phyloP scores from a whole-genome alignment of 30 jellyfish, hydroid and myxozoan species.

The Mastigias papua region DNA sequence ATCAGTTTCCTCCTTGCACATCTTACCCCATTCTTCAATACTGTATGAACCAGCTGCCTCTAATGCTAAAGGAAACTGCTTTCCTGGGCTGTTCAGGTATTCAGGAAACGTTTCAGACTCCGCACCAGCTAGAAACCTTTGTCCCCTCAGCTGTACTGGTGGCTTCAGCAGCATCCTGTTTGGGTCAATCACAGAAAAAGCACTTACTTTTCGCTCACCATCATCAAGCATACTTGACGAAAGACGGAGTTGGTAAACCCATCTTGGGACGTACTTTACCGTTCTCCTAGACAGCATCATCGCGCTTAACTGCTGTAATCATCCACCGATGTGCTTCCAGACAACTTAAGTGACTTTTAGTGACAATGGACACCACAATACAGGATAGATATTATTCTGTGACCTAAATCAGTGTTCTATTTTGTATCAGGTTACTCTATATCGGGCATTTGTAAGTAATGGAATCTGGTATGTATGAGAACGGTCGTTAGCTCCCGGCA shows the following conservation, averaged over 20 bases:
- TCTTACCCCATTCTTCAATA: slow-evolving; percentile 54
- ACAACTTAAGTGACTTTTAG: too few species aligned
- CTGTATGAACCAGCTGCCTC: slow-evolving; percentile 37
- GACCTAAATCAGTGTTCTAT: too few species aligned
- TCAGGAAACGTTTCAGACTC: slow-evolving; percentile 60
- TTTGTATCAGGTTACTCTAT: too few species aligned
- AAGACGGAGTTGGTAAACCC: background rate
- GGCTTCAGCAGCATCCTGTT: slow-evolving; percentile 9
- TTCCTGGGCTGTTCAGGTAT: slow-evolving; percentile 56
- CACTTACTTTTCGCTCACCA: slow-evolving; percentile 22
- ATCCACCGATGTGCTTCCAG: too few species aligned
- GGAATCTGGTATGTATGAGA: too few species aligned
- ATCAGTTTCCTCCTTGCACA: slow-evolving; percentile 60
- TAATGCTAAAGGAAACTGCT: slow-evolving; percentile 56
- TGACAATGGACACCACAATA: too few species aligned
- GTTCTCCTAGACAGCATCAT: background rate
- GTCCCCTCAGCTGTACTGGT: slow-evolving; percentile 33
- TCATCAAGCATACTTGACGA: slow-evolving; percentile 30
- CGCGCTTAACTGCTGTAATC: too few species aligned
- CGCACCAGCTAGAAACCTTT: slow-evolving; percentile 77
- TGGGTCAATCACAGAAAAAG: slow-evolving; percentile 45
- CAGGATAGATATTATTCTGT: too few species aligned
- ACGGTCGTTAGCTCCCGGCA: too few species aligned
- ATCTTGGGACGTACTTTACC: background rate
- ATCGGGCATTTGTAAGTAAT: too few species aligned